These are phyloP conservation scores for Beroe ovata DNA, from an alignment of 37 sponge, comb jelly and placozoan species.

Conservation along the genomic window DNA sequence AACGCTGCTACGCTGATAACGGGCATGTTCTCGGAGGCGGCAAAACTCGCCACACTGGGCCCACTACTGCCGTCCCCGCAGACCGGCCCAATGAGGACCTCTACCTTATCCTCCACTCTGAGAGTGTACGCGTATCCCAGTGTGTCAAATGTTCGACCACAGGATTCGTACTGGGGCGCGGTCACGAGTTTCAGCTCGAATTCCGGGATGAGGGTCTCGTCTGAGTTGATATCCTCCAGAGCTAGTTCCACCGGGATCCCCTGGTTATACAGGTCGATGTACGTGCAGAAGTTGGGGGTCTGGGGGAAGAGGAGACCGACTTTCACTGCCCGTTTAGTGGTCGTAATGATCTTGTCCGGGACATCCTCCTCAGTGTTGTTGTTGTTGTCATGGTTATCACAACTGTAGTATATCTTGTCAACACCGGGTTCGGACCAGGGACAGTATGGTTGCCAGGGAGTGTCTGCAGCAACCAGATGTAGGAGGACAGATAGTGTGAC, in stretches of 20 bases:
- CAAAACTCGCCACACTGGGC: slow-evolving; percentile 39
- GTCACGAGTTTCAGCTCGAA: slow-evolving; percentile 39
- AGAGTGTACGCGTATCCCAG: slow-evolving; percentile 33
- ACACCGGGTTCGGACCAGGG: not conserved
- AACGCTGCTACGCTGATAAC: slow-evolving; percentile 33
- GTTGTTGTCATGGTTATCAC: not conserved
- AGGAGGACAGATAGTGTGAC: not conserved
- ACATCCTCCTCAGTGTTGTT: not conserved
- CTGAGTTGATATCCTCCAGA: slow-evolving; percentile 36
- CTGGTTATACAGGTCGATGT: slow-evolving; percentile 29
- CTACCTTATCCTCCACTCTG: not conserved
- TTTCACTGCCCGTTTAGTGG: not conserved
- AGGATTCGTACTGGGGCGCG: not conserved
- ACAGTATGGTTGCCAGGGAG: slow-evolving; percentile 12
- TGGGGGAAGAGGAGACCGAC: slow-evolving; percentile 51
- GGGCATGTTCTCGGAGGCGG: slow-evolving; percentile 38
- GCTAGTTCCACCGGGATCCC: slow-evolving; percentile 52
- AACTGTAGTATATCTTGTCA: slow-evolving; percentile 22
- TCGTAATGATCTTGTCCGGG: not conserved
- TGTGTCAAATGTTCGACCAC: slow-evolving; percentile 9
- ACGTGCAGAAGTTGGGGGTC: not conserved
- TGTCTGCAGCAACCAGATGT: not conserved
- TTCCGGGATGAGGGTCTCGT: not conserved
- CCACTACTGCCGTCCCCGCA: slow-evolving; percentile 60
- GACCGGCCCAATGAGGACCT: slow-evolving; percentile 41